Conservation (phyloP, 2,888 invertebrate species). For the Sinohyriopsis cumingii region DNA sequence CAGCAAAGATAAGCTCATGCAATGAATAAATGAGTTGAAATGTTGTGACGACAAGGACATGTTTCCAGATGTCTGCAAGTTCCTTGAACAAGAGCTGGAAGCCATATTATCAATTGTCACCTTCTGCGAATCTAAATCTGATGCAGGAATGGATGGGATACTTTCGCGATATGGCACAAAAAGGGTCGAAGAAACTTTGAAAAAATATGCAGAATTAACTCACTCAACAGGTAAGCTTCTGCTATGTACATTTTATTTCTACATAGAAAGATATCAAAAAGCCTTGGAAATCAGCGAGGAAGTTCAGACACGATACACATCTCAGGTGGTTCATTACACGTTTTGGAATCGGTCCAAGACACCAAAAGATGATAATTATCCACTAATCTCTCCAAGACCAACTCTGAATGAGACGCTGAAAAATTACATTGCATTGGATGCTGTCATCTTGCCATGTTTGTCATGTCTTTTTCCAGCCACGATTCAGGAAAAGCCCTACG, state of each 20-base stretch:
- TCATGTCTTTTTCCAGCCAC: not conserved
- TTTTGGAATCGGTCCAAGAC: constrained; percentile 5
- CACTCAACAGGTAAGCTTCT: not conserved
- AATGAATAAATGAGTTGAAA: not conserved
- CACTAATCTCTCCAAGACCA: no score
- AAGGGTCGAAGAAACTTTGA: no score
- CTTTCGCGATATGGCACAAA: no score
- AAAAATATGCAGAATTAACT: no score
- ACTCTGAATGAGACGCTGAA: constrained; percentile 1
- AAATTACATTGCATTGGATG: constrained; percentile 5
- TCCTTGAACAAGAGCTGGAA: no score
- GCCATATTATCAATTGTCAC: no score
- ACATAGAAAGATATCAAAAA: not conserved
- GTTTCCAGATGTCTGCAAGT: no score
- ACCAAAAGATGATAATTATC: constrained; percentile 8
- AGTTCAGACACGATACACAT: not conserved
- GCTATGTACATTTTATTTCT: constrained; percentile 1
- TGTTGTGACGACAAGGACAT: no score
- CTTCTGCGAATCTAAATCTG: no score
- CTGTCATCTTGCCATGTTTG: not conserved
- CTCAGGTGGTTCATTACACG: constrained; percentile 4
- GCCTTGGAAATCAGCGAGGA: not conserved
- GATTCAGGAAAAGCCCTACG: not conserved
- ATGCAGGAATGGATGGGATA: no score
- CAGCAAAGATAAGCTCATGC: not conserved